Evolutionary conservation across 2,113 vertebrate species (phyloP), one percentile per base, ranked within the genome.

Genomic region (Anoura caudifer): DNA sequence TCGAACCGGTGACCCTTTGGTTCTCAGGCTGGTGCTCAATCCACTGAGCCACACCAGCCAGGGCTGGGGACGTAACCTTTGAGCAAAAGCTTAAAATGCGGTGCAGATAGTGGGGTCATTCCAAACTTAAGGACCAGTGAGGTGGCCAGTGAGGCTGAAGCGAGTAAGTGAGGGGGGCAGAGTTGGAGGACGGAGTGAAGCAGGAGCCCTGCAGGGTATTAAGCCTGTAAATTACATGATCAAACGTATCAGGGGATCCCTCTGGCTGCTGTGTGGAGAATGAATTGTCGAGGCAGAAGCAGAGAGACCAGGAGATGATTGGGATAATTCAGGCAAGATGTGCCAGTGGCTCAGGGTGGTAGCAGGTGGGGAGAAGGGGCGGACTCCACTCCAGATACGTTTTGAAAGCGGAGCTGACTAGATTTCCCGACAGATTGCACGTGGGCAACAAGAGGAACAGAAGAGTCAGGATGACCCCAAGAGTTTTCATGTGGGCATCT

Each of bases 401-500:
- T 90, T 76, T 76, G 36, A 77, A 81, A 43, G 31, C 63, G n/a
- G 61, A 91, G 20, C 43, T 77, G 69, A 56, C 33, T 31, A 69
- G 38, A 38, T 52, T 85, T 86, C 67, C 80, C 59, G n/a, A 90
- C 28, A 28, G 86, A 38, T 20, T 69, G 75, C 69, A 63, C 31
- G n/a, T 67, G n/a, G 31, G 14, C 43, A 47, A 52, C 33, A 26
- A 33, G 85, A 82, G 43, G 47, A 63, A 52, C 75, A 10, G 12
- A 38, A 14, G 33, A 50, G 17, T 72, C 59, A 22, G 61, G 43
- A 72, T 26, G 38, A 82, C 47, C 56, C 85, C 28, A 43, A 26
- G 69, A 38, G 33, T 86, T 87, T 82, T 45, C 33, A 4, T 17
- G 36, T 77, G 17, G 59, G 24, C 26, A 4, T 59, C 82, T 45